Conservation (phyloP, 2,888 invertebrate species). For the Drosophila affinis region DNA sequence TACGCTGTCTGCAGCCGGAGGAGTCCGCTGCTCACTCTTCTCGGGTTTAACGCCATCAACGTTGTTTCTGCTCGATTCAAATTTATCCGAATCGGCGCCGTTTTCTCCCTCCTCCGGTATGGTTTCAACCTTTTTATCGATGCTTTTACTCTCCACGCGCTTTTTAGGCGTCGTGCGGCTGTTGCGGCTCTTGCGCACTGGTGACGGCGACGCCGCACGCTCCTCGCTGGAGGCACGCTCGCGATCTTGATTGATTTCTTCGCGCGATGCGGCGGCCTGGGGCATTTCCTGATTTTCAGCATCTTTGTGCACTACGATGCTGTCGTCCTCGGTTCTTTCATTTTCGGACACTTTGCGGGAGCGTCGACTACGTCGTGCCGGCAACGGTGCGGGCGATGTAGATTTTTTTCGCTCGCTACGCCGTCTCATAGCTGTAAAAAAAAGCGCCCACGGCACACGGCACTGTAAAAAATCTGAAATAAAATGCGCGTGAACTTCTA, state of each 20-base stretch:
- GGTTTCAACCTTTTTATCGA: conserved; percentile 84
- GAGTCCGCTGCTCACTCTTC: background rate
- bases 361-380: conserved; percentile 77
- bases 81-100: conserved; percentile 69
- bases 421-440: conserved; percentile 86
- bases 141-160: conserved; percentile 71
- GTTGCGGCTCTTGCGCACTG: conserved; percentile 67
- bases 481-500: conserved; percentile 36
- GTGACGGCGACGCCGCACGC: conserved; percentile 45
- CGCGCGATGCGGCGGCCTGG: conserved; percentile 17
- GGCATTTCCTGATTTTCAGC: conserved; percentile 22
- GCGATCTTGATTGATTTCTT: conserved; percentile 52
- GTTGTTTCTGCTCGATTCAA: conserved; percentile 18
- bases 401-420: conserved; percentile 89
- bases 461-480: conserved; percentile 47
- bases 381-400: conserved; percentile 86
- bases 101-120: conserved; percentile 85
- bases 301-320: conserved; percentile 44
- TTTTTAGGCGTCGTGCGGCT: conserved; percentile 73
- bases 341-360: conserved; percentile 73
- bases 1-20: background rate
- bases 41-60: conserved; percentile 40
- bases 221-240: conserved; percentile 70
- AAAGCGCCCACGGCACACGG: conserved; percentile 24
- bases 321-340: conserved; percentile 64